phyloP scores from a whole-genome alignment of 2,797 vertebrate genomes.

The Nannoperca australis region DNA sequence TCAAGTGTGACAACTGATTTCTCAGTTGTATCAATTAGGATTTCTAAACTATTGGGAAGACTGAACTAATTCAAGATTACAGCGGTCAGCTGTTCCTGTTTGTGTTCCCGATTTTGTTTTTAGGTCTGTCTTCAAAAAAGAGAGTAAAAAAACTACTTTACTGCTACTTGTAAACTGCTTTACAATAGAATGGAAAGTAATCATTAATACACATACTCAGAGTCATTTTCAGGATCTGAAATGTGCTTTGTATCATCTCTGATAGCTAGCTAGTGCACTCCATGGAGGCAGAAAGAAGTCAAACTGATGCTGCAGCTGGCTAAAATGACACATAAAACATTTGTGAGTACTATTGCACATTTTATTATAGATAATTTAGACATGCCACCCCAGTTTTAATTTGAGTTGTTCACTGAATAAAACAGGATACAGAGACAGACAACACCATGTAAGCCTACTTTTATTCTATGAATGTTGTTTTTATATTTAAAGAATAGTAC shows the following conservation, averaged over 20 bases:
- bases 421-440: not conserved
- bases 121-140: not conserved
- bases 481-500: not conserved
- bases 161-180: not conserved
- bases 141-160: too few relatives aligned
- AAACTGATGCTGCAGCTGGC: not conserved
- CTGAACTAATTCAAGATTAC: not conserved
- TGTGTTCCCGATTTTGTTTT: not conserved
- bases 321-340: constrained; percentile 13
- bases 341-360: not conserved
- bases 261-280: not conserved
- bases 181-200: not conserved
- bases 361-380: not conserved
- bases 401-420: not conserved
- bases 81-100: fast-evolving
- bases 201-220: not conserved
- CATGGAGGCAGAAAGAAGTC: not conserved
- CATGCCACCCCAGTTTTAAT: not conserved
- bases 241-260: constrained; percentile 10
- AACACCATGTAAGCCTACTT: not conserved
- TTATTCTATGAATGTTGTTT: not conserved
- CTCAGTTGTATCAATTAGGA: not conserved
- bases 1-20: not conserved
- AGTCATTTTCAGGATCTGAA: constrained; percentile 5
- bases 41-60: not conserved